These are phyloP conservation scores for Notolabrus celidotus DNA, from an alignment of 2,797 vertebrate species.

Conservation along the genomic window DNA sequence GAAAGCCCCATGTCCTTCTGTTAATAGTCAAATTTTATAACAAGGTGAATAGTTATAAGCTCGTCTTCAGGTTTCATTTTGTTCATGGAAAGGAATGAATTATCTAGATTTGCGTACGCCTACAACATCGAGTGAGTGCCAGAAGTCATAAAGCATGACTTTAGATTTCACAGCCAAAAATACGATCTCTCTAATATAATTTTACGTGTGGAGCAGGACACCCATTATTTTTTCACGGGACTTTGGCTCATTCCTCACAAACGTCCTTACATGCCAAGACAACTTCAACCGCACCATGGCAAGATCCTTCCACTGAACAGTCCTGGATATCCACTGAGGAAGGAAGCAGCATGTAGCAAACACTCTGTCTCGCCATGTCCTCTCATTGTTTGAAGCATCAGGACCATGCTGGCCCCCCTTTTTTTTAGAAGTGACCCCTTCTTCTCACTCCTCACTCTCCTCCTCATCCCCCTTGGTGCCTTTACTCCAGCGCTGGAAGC, in stretches of 20 bases:
- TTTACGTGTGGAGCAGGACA: constrained; percentile 37
- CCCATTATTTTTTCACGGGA: constrained; percentile 35
- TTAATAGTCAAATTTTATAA: constrained; percentile 25
- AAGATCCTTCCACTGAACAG: constrained; percentile 41
- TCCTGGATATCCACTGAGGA: constrained; percentile 46
- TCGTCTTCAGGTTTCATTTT: too few relatives aligned
- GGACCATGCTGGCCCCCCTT: constrained; percentile 8
- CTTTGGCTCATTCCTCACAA: constrained; percentile 50
- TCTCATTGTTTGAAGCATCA: constrained; percentile 26
- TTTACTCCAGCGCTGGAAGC: constrained; percentile 97
- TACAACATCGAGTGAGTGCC: constrained; percentile 40
- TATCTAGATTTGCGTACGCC: too few relatives aligned
- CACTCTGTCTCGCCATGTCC: constrained; percentile 35
- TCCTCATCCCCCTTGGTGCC: constrained; percentile 94
- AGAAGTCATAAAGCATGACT: constrained; percentile 43
- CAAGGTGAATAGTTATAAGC: constrained; percentile 30
- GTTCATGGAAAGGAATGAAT: too few relatives aligned
- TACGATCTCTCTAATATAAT: constrained; percentile 47
- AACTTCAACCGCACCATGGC: constrained; percentile 35
- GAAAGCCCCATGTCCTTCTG: too few relatives aligned
- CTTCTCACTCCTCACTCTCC: constrained; percentile 90
- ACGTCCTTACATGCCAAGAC: constrained; percentile 60
- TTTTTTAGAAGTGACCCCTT: too few relatives aligned
- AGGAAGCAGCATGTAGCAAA: constrained; percentile 44
- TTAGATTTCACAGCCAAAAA: constrained; percentile 48